Evolutionary conservation across 2,888 invertebrate genomes (phyloP).

Genomic region (Buathra laborator): DNA sequence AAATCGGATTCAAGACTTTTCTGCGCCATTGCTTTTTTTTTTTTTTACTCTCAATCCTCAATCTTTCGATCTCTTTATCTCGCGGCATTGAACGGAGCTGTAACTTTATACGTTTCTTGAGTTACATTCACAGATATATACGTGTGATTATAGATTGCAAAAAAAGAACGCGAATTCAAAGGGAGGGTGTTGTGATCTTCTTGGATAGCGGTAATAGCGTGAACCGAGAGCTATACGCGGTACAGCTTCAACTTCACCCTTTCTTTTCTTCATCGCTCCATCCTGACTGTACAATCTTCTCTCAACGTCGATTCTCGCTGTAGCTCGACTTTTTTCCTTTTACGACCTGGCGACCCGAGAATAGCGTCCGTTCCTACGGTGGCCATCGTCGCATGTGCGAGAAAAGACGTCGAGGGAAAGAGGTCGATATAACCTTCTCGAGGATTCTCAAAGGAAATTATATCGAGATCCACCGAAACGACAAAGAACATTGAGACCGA

Average conservation of each 20-base stretch:
- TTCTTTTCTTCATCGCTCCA: background rate
- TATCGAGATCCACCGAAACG: constrained; percentile 2
- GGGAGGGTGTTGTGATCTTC: constrained; percentile 48
- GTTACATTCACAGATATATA: background rate
- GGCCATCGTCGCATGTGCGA: constrained; percentile 47
- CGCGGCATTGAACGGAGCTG: background rate
- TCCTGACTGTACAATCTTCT: background rate
- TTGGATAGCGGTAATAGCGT: constrained; percentile 32
- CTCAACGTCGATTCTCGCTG: background rate
- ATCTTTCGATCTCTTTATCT: background rate
- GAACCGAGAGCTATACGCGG: constrained; percentile 23
- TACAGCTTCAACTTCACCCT: constrained; percentile 22
- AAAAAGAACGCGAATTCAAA: constrained; percentile 42
- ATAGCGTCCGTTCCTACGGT: background rate
- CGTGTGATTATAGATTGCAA: background rate
- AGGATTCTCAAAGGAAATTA: constrained; percentile 40
- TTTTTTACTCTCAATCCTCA: background rate
- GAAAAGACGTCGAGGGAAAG: constrained; percentile 36
- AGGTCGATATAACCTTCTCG: background rate
- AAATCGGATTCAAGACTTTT: background rate
- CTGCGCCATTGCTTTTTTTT: background rate
- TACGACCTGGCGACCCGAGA: constrained; percentile 36
- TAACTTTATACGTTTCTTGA: background rate
- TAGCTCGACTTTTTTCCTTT: constrained; percentile 24
- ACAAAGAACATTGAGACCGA: background rate